Percentiles rank a stretch among this genome's conserved stretches.
Conservation (phyloP, 1,140 invertebrate genomes). For the Sipha flava region DNA sequence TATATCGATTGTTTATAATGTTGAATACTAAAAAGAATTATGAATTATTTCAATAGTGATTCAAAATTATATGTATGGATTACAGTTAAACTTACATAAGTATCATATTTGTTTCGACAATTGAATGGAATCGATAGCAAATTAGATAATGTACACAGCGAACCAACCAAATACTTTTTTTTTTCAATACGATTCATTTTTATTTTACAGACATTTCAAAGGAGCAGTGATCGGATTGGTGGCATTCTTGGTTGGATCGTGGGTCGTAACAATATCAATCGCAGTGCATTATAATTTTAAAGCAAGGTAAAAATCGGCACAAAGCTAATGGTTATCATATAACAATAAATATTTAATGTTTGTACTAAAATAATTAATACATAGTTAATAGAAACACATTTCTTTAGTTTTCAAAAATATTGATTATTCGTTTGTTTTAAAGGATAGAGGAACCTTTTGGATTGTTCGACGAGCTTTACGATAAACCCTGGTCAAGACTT, state of each 20-base stretch:
- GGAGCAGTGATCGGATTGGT: conserved; percentile 48
- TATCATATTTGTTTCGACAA: neutral
- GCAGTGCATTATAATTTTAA: conserved; percentile 65
- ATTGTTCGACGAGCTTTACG: conserved; percentile 71
- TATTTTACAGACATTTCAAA: conserved; percentile 50
- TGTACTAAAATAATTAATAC: no score
- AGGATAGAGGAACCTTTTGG: conserved; percentile 69
- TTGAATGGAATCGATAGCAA: neutral
- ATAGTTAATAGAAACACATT: no score
- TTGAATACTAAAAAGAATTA: neutral
- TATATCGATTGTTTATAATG: neutral
- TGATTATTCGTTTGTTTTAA: neutral
- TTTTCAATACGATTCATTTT: neutral
- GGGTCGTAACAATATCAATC: conserved; percentile 63
- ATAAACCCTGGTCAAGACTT: conserved; percentile 74
- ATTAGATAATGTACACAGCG: neutral
- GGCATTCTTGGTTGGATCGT: conserved; percentile 59
- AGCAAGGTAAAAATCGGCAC: conserved; percentile 54
- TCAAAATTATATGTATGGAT: neutral
- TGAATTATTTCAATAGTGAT: neutral
- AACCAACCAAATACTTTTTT: neutral
- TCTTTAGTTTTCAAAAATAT: no score
- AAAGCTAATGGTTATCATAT: no score
- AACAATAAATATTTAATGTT: no score
- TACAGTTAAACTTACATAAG: neutral